These are phyloP conservation scores for Neosilurus mollespiculum DNA, from an alignment of 2,797 vertebrate genomes.

Conservation along the genomic window DNA sequence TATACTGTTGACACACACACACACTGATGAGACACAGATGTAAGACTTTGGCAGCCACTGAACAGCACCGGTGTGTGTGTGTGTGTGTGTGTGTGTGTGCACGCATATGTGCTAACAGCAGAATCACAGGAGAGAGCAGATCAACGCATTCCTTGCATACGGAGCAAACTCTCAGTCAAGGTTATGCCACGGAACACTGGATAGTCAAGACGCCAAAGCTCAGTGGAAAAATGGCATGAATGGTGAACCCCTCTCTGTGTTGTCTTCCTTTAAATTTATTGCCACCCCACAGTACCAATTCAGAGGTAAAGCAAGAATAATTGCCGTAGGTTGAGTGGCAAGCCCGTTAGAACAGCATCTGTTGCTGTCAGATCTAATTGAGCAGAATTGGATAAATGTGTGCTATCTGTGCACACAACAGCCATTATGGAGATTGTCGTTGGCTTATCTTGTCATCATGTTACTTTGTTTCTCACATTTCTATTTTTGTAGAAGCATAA, in stretches of 20 bases:
- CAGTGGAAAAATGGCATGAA: slow-evolving; percentile 1
- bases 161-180: slow-evolving; percentile 33
- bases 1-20: slow-evolving; percentile 43
- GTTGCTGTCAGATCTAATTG: slow-evolving; percentile 48
- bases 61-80: slow-evolving; percentile 11
- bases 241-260: not conserved
- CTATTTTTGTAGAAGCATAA: slow-evolving; percentile 45
- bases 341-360: slow-evolving; percentile 44
- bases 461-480: slow-evolving; percentile 37
- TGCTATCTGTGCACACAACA: slow-evolving; percentile 40
- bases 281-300: slow-evolving; percentile 21
- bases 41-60: slow-evolving; percentile 61
- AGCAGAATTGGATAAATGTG: slow-evolving; percentile 50
- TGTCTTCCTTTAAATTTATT: not conserved
- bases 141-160: slow-evolving; percentile 34
- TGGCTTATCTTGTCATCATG: slow-evolving; percentile 43
- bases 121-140: slow-evolving; percentile 25
- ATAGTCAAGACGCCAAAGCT: not conserved
- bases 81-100: not conserved
- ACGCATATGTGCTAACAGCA: slow-evolving; percentile 6
- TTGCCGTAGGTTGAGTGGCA: slow-evolving; percentile 44
- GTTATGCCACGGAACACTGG: slow-evolving; percentile 20
- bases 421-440: slow-evolving; percentile 51
- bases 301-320: slow-evolving; percentile 45
- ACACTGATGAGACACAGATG: slow-evolving; percentile 69